Evolutionary conservation across 2,113 vertebrate genomes (phyloP), one percentile per base, ranked within the genome.

Genomic region (Pteronura brasiliensis): DNA sequence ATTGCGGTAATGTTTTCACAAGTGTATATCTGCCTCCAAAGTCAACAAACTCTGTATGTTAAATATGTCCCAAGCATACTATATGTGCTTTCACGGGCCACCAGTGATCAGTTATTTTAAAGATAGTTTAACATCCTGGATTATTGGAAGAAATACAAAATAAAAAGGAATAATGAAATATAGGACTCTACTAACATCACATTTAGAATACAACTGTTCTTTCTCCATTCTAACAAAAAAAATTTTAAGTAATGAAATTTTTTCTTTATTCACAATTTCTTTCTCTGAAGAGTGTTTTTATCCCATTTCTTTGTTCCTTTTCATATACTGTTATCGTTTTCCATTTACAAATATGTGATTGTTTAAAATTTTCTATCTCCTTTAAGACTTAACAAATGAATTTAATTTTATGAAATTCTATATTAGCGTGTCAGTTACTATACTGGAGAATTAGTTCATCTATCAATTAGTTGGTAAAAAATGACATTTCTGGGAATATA

Each of bases 371-470:
- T 36, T n/a, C 15, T 67, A 84, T n/a, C 34, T 80, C 42, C 44
- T 88, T 71, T 90, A 71, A 96, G 72, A 71, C 55, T 55, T 42
- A 77, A 81, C 65, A 74, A 69, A 90, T 59, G 82, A 20, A 89
- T 97, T 97, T 87, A 97, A 97, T 95, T 79, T 44, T 79, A 42
- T 71, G 77, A 74, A 59, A 69, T 91, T 55, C 44, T 93, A 17
- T 36, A 55, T 94, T 59, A 88, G 88, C 44, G 14, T 91, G 23
- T 92, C 36, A 88, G 20, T 72, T 69, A 59, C 59, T 71, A 6
- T 96, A 67, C 42, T 91, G 74, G 72, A n/a, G n/a, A 65, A 29
- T 96, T 95, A 90, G 59, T 84, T 97, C 95, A 91, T 76, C 71
- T 92, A 27, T 42, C 15, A 71, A 47, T 63, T 34, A 90, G 88